A percentile compares a stretch with the other conserved stretches of the same genome.
Evolutionary conservation across 2,888 invertebrate genomes (phyloP).

Genomic region (Strigamia transsilvanica): DNA sequence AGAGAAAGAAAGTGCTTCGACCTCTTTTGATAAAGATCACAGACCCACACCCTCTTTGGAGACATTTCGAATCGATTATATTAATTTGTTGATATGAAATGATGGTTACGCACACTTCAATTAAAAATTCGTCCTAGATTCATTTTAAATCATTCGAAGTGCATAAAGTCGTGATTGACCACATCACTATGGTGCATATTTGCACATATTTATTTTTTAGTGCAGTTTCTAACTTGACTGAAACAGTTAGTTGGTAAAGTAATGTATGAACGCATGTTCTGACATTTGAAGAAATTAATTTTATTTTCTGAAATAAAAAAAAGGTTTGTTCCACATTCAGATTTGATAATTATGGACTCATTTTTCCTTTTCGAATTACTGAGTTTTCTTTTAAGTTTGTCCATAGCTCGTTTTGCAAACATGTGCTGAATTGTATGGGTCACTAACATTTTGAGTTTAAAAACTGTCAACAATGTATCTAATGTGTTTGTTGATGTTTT

Average conservation of each 20-base stretch:
- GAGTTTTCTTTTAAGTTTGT: neutral
- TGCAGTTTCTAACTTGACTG: neutral
- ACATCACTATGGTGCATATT: neutral
- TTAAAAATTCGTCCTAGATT: constrained; percentile 37
- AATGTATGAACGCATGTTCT: neutral
- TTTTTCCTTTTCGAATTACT: neutral
- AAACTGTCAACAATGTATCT: neutral
- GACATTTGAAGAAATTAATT: neutral
- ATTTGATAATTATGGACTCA: constrained; percentile 16
- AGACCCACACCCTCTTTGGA: constrained; percentile 23
- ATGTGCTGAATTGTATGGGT: neutral
- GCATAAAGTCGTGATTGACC: constrained; percentile 6
- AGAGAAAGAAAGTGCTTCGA: constrained; percentile 36
- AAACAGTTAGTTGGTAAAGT: neutral
- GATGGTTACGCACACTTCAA: constrained; percentile 6
- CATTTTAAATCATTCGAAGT: neutral
- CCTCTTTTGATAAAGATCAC: constrained; percentile 20
- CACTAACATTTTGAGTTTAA: neutral
- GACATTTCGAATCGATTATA: neutral
- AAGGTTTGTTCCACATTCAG: neutral
- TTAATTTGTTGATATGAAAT: constrained; percentile 28
- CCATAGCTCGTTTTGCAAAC: neutral
- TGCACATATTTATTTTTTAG: constrained; percentile 5
- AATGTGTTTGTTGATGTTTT: neutral
- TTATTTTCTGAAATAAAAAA: neutral